Percentiles rank a stretch among this genome's conserved stretches.
phyloP scores from a whole-genome alignment of 2,113 vertebrate species.

The Pionites leucogaster region DNA sequence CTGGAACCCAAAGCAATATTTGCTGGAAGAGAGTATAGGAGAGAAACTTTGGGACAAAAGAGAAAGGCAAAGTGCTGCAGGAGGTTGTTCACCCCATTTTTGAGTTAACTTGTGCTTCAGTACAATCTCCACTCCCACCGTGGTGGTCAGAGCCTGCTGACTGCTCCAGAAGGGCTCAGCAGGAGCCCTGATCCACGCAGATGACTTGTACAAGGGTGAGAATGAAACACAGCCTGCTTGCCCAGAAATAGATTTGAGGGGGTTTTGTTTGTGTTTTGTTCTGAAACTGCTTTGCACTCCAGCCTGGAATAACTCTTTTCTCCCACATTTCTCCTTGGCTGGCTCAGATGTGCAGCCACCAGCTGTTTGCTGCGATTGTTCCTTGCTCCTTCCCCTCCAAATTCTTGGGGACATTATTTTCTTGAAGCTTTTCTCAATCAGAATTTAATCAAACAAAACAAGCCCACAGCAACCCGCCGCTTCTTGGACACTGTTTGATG shows the following conservation, averaged over 20 bases:
- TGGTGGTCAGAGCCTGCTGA: background rate
- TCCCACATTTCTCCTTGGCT: slow-evolving; percentile 52
- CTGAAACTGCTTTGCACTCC: slow-evolving; percentile 37
- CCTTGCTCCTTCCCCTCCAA: slow-evolving; percentile 24
- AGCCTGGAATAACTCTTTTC: slow-evolving; percentile 32
- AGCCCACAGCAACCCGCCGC: slow-evolving; percentile 43
- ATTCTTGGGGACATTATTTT: slow-evolving; percentile 61
- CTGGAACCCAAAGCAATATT: background rate
- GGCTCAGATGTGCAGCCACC: slow-evolving; percentile 41
- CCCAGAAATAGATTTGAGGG: slow-evolving; percentile 28
- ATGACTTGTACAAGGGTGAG: slow-evolving; percentile 39
- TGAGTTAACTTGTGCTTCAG: background rate
- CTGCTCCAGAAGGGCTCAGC: background rate
- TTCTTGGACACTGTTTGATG: slow-evolving; percentile 63
- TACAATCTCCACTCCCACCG: background rate
- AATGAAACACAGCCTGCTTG: slow-evolving; percentile 25
- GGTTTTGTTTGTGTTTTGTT: slow-evolving; percentile 23
- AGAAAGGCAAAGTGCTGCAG: background rate
- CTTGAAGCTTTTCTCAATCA: slow-evolving; percentile 48
- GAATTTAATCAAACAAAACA: slow-evolving; percentile 68
- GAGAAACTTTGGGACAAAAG: background rate
- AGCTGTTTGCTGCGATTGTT: slow-evolving; percentile 60
- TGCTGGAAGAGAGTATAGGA: background rate
- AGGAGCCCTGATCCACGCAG: background rate
- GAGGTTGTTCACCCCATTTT: background rate